Conservation (phyloP, 2,888 invertebrate genomes). For the Apamea monoglypha region DNA sequence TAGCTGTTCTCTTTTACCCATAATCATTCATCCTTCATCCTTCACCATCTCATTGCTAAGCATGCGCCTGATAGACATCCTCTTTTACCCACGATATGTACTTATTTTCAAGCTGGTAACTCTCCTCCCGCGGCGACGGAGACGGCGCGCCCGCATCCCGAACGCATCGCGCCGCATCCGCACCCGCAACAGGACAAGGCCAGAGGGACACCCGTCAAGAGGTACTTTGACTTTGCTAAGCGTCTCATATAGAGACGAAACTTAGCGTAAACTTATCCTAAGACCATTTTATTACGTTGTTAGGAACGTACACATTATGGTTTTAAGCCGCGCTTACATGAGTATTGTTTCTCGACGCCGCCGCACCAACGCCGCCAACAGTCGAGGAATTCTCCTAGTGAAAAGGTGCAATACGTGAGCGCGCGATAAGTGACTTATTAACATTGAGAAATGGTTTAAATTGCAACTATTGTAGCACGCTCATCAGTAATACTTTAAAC, state of each 20-base stretch:
- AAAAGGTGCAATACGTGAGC: not conserved
- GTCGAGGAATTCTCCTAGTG: too few relatives aligned
- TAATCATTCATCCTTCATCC: not conserved
- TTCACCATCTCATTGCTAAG: not conserved
- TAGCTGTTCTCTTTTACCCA: not conserved
- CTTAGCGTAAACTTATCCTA: not conserved
- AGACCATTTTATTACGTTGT: not conserved
- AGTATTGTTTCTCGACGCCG: not conserved
- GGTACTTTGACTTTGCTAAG: slow-evolving; percentile 57
- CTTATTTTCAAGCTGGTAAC: slow-evolving; percentile 90
- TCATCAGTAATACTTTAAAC: not conserved
- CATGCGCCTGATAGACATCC: not conserved
- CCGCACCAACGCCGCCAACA: too few relatives aligned
- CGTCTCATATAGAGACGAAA: not conserved
- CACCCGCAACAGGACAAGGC: slow-evolving; percentile 84
- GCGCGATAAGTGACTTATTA: not conserved
- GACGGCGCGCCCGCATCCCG: slow-evolving; percentile 94
- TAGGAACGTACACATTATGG: not conserved
- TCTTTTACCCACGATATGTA: not conserved
- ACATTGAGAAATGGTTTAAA: too few relatives aligned
- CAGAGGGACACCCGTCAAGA: slow-evolving; percentile 94
- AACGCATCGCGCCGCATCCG: slow-evolving; percentile 95
- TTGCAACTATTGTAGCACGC: not conserved
- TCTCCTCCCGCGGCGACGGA: slow-evolving; percentile 92
- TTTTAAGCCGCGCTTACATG: not conserved